Conservation (phyloP, 2,113 vertebrate species). For the Pteruthius melanotis region DNA sequence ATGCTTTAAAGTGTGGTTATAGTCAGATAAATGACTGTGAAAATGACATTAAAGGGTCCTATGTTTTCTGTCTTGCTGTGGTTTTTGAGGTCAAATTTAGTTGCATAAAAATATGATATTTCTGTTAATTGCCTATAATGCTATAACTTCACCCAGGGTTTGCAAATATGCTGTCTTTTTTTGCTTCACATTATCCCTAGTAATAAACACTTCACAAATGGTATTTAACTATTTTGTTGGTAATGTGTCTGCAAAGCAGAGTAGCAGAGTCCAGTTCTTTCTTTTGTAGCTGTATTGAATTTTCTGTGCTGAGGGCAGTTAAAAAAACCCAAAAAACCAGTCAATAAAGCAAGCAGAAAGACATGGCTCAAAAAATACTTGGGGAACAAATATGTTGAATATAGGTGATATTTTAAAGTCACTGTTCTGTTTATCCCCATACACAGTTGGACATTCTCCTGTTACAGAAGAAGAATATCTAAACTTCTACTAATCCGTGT, state of each 20-base stretch:
- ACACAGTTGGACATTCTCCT: background rate
- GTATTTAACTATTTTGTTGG: background rate
- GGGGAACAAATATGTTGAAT: background rate
- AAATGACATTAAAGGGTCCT: conserved; percentile 46
- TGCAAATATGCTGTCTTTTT: conserved; percentile 13
- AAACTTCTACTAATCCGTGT: background rate
- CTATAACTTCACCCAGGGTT: conserved; percentile 29
- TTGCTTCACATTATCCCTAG: background rate
- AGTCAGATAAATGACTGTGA: conserved; percentile 59
- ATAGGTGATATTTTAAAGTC: background rate
- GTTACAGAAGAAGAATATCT: background rate
- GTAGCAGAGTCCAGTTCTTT: background rate
- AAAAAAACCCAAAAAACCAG: background rate
- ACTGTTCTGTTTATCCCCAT: background rate
- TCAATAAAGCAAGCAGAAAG: background rate
- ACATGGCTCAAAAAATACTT: background rate
- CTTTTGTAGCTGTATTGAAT: background rate
- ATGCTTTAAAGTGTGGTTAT: conserved; percentile 58
- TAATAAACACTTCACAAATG: background rate
- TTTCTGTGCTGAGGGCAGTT: background rate
- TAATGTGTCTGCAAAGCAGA: background rate
- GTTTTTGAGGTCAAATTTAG: conserved; percentile 38
- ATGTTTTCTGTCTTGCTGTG: conserved; percentile 25
- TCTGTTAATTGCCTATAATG: conserved; percentile 52
- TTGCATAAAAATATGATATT: conserved; percentile 47